Base-by-base conservation (phyloP, 2,888 invertebrate species). In the Morpho achilles region DNA sequence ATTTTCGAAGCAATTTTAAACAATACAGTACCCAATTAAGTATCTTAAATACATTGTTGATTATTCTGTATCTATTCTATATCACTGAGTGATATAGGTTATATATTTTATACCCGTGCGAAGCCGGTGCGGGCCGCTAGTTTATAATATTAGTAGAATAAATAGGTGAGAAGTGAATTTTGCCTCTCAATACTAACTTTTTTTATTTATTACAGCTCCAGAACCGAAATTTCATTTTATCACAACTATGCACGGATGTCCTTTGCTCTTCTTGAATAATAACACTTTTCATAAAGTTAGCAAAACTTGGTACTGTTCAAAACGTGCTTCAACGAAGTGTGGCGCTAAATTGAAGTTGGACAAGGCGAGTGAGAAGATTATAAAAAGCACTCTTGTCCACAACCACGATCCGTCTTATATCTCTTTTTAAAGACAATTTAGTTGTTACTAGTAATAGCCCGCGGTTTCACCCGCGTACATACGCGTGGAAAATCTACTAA, bases 201-300 rank as follows among this genome's bases (percentile, higher is more conserved):
- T 43, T 3, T 43, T 16, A 16, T 32, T 32, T 32, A 5, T 32
- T 32, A 32, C 32, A 32, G 32, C 1, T 52, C 44, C 39, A 52
- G 52, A 52, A 44, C 52, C 44, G 44, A 52, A n/a, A 2, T 52
- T 44, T 43, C 52, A 52, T n/a, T 52, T 44, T n/a, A 52, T 52
- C 32, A 52, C 52, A 8, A 52, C 52, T 3, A 44, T 44, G 52
- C 23, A 52, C 32, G 52, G 52, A 0, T 52, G 44, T n/a, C 52
- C 52, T 8, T n/a, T 52, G 44, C 8, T 52, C 7, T 45, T 44
- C 44, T 32, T 52, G 32, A 52, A 39, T 3, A 52, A 52, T 32
- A 52, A 52, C 44, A 52, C 52, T 8, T 52, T 52, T 32, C 43
- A 43, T 10, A 45, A 44, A n/a, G 2, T 52, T n/a, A 52, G 7